phyloP scores from a whole-genome alignment of 2,888 invertebrate genomes.

The Limnephilus marmoratus region DNA sequence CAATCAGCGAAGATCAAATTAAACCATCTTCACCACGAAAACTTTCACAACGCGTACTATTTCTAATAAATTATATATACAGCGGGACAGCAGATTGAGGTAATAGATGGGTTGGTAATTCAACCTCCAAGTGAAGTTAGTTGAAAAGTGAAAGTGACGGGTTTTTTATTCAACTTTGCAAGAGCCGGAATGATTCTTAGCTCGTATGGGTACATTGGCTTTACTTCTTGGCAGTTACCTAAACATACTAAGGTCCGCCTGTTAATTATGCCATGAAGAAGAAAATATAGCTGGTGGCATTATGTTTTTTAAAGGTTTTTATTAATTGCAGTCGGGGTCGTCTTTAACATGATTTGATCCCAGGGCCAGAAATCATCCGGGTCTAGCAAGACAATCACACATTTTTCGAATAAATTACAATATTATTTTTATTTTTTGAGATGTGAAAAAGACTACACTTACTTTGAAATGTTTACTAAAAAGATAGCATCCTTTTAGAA shows the following conservation, averaged over 20 bases:
- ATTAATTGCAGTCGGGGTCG: neutral
- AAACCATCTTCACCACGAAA: neutral
- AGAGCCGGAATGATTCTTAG: neutral
- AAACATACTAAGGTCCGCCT: neutral
- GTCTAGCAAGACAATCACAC: neutral
- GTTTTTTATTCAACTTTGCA: constrained; percentile 1
- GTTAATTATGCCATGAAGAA: neutral
- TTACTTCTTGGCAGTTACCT: neutral
- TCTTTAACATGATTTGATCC: neutral
- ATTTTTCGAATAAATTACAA: neutral
- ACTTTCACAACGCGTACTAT: neutral
- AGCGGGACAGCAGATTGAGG: neutral
- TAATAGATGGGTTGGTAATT: neutral
- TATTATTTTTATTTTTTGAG: too few species aligned
- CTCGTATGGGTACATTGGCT: neutral
- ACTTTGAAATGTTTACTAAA: too few species aligned
- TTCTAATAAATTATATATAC: neutral
- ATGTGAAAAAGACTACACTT: too few species aligned
- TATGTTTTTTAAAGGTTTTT: neutral
- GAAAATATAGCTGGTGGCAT: neutral
- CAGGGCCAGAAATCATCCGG: neutral
- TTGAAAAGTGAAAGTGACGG: constrained; percentile 14
- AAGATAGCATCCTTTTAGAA: too few species aligned
- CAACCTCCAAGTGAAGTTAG: neutral
- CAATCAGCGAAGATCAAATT: neutral